Evolutionary conservation across 2,113 vertebrate species (phyloP).

Genomic region (Psilopogon haemacephalus): DNA sequence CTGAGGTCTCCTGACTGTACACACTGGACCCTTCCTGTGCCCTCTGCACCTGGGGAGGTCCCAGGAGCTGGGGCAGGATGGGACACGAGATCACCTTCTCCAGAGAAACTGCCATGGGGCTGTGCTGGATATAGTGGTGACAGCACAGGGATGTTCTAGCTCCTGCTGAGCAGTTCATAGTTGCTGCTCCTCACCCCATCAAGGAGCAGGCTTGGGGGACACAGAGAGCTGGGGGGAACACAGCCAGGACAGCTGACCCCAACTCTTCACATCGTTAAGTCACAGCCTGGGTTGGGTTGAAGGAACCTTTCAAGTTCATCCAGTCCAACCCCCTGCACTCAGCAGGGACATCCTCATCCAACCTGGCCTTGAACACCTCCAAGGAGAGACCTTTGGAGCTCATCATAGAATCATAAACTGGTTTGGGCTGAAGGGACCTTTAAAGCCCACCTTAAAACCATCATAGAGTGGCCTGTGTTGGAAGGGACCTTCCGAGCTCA

Average conservation of each 20-base stretch:
- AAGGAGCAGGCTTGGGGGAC: neutral
- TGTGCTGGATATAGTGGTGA: neutral
- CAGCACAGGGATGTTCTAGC: too few species aligned
- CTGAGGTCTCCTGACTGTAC: neutral
- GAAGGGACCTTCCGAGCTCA: neutral
- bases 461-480: neutral
- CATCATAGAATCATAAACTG: too few species aligned
- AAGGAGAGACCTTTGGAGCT: too few species aligned
- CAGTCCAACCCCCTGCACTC: neutral
- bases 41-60: fast-evolving
- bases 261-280: neutral
- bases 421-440: too few species aligned
- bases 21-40: fast-evolving
- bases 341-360: neutral
- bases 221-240: neutral
- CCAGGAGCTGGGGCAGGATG: neutral
- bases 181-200: neutral
- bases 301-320: neutral
- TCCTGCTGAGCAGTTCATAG: too few species aligned
- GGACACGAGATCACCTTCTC: neutral
- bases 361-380: too few species aligned
- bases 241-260: neutral
- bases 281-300: neutral
- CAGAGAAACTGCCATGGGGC: neutral
- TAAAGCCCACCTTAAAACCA: too few species aligned